phyloP scores from a whole-genome alignment of 2,888 invertebrate species.

The Amphimallon solstitiale region DNA sequence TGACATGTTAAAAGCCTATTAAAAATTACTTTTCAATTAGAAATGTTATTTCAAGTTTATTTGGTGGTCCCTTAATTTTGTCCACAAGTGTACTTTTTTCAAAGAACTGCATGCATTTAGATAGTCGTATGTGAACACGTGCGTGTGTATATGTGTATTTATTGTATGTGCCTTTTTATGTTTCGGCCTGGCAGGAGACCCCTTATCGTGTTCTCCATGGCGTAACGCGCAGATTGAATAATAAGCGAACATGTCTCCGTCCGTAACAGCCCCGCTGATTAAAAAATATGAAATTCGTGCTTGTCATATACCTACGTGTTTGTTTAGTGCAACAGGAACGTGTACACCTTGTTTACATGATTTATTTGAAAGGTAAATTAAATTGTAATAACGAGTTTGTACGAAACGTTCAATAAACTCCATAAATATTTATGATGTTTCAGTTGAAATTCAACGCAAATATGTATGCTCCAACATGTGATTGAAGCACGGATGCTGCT shows the following conservation, averaged over 20 bases:
- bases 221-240: conserved; percentile 26
- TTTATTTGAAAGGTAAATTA: conserved; percentile 17
- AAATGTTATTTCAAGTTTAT: too few relatives aligned
- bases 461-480: too few relatives aligned
- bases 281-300: conserved; percentile 33
- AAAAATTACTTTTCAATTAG: too few relatives aligned
- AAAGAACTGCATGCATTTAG: background rate
- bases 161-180: conserved; percentile 5
- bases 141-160: background rate
- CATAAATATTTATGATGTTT: too few relatives aligned
- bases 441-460: too few relatives aligned
- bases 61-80: too few relatives aligned
- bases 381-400: conserved; percentile 14
- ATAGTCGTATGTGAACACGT: background rate
- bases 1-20: too few relatives aligned
- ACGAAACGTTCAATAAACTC: background rate
- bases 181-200: conserved; percentile 2
- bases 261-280: conserved; percentile 16
- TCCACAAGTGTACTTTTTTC: too few relatives aligned
- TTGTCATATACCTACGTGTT: conserved; percentile 5
- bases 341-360: conserved; percentile 13
- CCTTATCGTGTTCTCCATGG: conserved; percentile 8
- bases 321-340: background rate
- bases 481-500: too few relatives aligned
- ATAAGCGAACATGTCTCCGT: conserved; percentile 19